Conservation (phyloP, 2,888 invertebrate genomes). For the Helleia helle region DNA sequence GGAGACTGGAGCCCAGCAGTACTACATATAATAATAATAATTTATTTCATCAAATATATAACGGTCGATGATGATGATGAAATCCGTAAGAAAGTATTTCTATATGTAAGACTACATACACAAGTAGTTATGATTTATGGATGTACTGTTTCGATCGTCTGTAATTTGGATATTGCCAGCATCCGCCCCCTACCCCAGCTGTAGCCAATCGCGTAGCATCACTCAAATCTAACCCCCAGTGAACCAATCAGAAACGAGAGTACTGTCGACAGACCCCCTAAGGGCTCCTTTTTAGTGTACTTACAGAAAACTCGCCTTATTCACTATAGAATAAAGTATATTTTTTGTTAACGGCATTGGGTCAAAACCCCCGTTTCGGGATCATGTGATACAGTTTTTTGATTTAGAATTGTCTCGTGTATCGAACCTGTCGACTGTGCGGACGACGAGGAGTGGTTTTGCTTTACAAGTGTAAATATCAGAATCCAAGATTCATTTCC, state of each 20-base stretch:
- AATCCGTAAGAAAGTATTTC: too few relatives aligned
- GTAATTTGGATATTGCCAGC: constrained; percentile 23
- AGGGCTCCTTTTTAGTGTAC: constrained; percentile 29
- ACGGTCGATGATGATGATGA: too few relatives aligned
- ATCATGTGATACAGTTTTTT: constrained; percentile 39
- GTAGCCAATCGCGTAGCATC: constrained; percentile 44
- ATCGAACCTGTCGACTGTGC: constrained; percentile 13
- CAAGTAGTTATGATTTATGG: background rate
- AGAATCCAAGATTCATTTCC: constrained; percentile 71
- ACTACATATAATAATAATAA: too few relatives aligned
- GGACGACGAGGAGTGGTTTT: constrained; percentile 16
- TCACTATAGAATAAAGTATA: background rate
- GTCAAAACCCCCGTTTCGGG: constrained; percentile 26
- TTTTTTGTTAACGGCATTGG: constrained; percentile 16
- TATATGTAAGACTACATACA: too few relatives aligned
- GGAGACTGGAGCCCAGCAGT: too few relatives aligned
- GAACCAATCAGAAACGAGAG: constrained; percentile 47
- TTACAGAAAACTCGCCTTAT: constrained; percentile 21
- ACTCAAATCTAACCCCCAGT: constrained; percentile 38
- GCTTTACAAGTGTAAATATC: constrained; percentile 22
- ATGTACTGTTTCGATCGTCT: constrained; percentile 1
- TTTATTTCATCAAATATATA: too few relatives aligned
- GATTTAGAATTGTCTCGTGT: constrained; percentile 47
- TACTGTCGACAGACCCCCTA: constrained; percentile 42
- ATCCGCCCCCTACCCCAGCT: constrained; percentile 48